Evolutionary conservation across 2,797 vertebrate genomes (phyloP), one percentile per base, ranked within the genome.

Genomic region (Enteromius paludinosus): DNA sequence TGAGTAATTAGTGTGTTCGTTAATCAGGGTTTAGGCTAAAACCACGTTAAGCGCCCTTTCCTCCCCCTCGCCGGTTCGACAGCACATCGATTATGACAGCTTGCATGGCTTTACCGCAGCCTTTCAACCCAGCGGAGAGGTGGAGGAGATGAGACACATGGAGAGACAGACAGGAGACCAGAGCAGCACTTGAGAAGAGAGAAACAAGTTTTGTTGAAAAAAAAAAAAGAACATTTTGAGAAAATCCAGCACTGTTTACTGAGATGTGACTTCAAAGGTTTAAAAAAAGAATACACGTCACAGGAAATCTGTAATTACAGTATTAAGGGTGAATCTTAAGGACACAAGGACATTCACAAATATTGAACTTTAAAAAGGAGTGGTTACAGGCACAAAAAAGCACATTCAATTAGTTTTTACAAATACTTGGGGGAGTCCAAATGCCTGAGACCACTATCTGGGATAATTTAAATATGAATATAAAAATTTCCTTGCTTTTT

Each of bases 11-110:
- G 93, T 90, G 91, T 92, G 91, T 93, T 91, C 78, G 90, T 93
- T 95, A 95, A 95, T 96, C 94, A 83, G 87, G 93, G 93, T 94
- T 94, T 91, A 95, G 91, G 89, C 91, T 94, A 94, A 95, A 93
- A 90, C 92, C 91, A 93, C 87, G 89, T 92, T 94, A 94, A 94
- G 92, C 91, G 70, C 91, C 91, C 92, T 93, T 92, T 62, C 92
- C 89, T 90, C 89, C 89, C 88, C 89, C 91, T 5, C 59, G 0
- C 91, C 91, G 89, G 88, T 90, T 89, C 91, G 82, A 87, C 90
- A 92, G 92, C 90, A 91, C 92, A 95, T 95, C 92, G 93, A 96
- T 94, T 93, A 93, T 93, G 93, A 94, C 93, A 92, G 92, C 88
- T 92, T 92, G 90, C 90, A 91, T 61, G 90, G 93, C 93, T 94